Evolutionary conservation across 2,113 vertebrate species (phyloP).

Genomic region (Oxyura jamaicensis): DNA sequence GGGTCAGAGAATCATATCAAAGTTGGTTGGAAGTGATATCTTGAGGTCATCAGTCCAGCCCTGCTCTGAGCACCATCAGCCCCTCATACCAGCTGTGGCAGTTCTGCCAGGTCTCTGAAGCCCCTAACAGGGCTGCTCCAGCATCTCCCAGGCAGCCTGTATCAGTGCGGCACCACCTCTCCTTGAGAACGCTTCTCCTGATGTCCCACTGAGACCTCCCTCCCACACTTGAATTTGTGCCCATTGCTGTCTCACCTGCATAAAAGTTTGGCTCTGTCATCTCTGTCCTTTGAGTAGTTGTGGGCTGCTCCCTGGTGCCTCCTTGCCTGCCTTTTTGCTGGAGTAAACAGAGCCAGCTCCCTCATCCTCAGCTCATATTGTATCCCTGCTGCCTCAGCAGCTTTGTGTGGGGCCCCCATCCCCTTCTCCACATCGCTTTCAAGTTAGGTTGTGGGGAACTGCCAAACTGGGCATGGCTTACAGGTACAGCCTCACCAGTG

Average conservation of each 20-base stretch:
- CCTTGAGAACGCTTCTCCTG: background rate
- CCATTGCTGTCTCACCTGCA: background rate
- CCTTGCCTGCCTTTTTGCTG: background rate
- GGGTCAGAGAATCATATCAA: background rate
- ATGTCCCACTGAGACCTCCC: background rate
- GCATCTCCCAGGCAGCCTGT: background rate
- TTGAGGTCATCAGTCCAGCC: background rate
- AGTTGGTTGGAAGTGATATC: background rate
- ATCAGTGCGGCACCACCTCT: background rate
- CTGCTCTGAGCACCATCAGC: background rate
- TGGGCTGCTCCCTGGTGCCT: background rate
- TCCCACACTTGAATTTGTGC: accelerated
- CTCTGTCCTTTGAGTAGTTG: background rate
- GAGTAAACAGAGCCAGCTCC: background rate
- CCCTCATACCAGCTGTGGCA: background rate
- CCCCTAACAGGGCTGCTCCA: background rate
- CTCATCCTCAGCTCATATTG: background rate
- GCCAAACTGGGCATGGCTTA: background rate
- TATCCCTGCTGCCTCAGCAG: background rate
- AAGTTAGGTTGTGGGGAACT: background rate
- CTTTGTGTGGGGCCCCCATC: background rate
- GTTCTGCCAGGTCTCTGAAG: background rate
- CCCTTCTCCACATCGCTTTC: background rate
- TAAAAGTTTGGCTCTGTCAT: background rate
- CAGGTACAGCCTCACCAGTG: background rate